phyloP scores from a whole-genome alignment of 2,797 vertebrate genomes.

The Sus cebifrons region DNA sequence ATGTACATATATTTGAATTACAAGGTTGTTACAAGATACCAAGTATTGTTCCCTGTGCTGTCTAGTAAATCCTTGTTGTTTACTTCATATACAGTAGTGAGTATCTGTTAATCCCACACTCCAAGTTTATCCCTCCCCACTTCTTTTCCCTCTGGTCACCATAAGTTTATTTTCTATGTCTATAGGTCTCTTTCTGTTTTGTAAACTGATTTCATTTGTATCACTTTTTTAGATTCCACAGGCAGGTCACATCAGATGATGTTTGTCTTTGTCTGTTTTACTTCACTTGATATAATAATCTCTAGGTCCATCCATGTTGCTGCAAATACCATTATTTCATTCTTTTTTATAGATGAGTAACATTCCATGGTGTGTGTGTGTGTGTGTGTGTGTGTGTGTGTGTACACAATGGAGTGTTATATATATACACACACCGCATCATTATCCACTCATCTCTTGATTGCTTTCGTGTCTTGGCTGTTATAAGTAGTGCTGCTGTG shows the following conservation, averaged over 20 bases:
- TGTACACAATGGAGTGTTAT: too few species aligned
- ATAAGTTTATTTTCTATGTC: background rate
- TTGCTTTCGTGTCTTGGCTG: background rate
- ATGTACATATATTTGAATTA: too few species aligned
- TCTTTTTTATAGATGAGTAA: background rate
- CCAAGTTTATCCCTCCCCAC: background rate
- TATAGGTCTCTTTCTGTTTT: background rate
- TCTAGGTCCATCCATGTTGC: background rate
- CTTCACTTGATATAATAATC: background rate
- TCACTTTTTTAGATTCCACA: background rate
- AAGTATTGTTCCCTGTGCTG: background rate
- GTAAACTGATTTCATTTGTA: background rate
- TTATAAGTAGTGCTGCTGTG: background rate
- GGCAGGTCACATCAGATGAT: background rate
- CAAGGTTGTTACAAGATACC: background rate
- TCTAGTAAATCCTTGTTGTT: background rate
- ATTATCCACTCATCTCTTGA: background rate
- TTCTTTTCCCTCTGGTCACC: background rate
- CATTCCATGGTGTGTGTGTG: background rate
- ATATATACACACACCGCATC: background rate
- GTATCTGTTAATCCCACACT: background rate
- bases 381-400: too few species aligned
- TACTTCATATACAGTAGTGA: background rate
- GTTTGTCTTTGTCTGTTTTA: background rate
- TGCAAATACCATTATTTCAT: background rate